Base-by-base conservation (phyloP, 2,113 vertebrate species). In the Procavia capensis region DNA sequence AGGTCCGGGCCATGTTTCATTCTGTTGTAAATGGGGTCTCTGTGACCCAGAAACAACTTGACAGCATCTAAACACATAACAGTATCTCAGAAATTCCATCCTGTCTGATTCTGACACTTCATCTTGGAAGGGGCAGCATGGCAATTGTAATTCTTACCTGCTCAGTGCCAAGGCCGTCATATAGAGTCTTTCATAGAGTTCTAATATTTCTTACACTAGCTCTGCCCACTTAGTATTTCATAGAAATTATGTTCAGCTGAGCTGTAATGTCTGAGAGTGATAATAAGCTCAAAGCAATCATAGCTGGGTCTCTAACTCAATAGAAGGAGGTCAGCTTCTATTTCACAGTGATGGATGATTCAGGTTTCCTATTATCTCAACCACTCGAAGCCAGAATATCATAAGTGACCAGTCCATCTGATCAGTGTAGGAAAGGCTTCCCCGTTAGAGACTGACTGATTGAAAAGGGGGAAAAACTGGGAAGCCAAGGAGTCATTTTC, bases 121-220 rank as follows among this genome's bases (percentile, higher is more conserved):
- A 64, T 72, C 68, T 17, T 0, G 0, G 11, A 9, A 9, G 75
- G 78, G 76, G 29, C 6, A 11, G 43, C 24, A 0, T 0, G 80
- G 54, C 89, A 2, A 9, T 36, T 9, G 43, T 9, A 41, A 72
- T 3, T 47, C 29, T 79, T 20, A 2, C 6, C 0, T 1, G 59
- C 3, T 41, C 84, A 13, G 0, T 1, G 66, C 57, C 83, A 47
- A 72, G 64, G 90, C 88, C 39, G 2, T 1, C 0, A 57, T n/a
- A 0, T 1, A 0, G 11, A 1, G 81, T 57, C 86, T 63, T 57
- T 4, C 4, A 10, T 22, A 5, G 45, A 0, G 3, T 14, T 57
- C 95, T 50, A 5, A 3, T 11, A 8, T 36, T 82, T 41, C 82
- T 13, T 24, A 72, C 75, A 6, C 34, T 2, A 1, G 41, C 72